Evolutionary conservation across 2,113 vertebrate genomes (phyloP).

Genomic region (Ifrita kowaldi): DNA sequence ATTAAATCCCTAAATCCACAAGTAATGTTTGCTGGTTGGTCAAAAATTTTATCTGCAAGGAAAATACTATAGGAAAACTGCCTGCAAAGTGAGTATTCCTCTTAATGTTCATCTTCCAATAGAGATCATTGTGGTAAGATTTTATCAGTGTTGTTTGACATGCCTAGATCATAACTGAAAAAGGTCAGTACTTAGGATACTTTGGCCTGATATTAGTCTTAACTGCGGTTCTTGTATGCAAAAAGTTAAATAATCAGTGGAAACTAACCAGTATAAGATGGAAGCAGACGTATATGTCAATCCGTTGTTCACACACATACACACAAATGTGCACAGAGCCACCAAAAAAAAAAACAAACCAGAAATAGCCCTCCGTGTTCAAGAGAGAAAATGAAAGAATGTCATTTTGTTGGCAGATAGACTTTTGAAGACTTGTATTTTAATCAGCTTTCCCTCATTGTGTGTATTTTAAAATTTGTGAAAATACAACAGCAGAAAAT

Average conservation of each 20-base stretch:
- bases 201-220: background rate
- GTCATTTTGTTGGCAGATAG: background rate
- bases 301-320: background rate
- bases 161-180: background rate
- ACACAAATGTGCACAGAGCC: background rate
- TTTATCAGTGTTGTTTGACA: background rate
- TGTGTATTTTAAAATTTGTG: background rate
- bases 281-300: background rate
- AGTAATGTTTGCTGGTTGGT: background rate
- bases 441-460: background rate
- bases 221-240: background rate
- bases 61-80: background rate
- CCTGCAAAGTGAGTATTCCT: background rate
- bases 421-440: background rate
- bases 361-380: background rate
- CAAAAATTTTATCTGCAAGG: background rate
- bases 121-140: background rate
- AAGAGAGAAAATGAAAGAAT: background rate
- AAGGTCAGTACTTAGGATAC: background rate
- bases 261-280: background rate
- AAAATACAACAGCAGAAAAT: background rate
- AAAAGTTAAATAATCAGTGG: background rate
- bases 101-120: background rate
- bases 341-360: background rate
- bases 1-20: background rate